Conservation (phyloP, 2,797 vertebrate genomes). For the Halcyon smyrnensis region DNA sequence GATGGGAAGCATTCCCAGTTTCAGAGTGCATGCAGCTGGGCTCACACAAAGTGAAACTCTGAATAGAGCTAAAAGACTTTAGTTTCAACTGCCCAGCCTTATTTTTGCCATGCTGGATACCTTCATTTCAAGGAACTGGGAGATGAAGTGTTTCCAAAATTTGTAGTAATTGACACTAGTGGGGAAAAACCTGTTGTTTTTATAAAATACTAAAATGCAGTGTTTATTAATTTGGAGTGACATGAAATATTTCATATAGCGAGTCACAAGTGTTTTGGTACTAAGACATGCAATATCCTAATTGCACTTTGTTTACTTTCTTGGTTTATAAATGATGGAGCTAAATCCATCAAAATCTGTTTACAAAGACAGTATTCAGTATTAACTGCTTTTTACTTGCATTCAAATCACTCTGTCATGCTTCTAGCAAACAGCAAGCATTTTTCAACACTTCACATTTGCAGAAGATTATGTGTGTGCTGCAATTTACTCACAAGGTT, state of each 20-base stretch:
- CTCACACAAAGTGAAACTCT: not conserved
- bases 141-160: not conserved
- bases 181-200: not conserved
- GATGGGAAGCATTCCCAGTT: not conserved
- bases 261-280: not conserved
- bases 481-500: constrained; percentile 4
- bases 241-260: not conserved
- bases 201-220: not conserved
- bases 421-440: not conserved
- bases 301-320: constrained; percentile 15
- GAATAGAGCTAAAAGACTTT: not conserved
- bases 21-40: not conserved
- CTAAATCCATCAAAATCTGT: constrained; percentile 25
- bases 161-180: not conserved
- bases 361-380: not conserved
- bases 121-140: not conserved
- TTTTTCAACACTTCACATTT: not conserved
- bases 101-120: not conserved
- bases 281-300: not conserved
- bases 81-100: not conserved
- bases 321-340: not conserved
- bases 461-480: constrained; percentile 2
- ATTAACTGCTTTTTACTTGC: constrained; percentile 11
- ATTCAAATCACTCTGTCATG: not conserved
- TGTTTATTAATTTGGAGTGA: not conserved